phyloP scores from a whole-genome alignment of 2,113 vertebrate species.

The Smithornis capensis region DNA sequence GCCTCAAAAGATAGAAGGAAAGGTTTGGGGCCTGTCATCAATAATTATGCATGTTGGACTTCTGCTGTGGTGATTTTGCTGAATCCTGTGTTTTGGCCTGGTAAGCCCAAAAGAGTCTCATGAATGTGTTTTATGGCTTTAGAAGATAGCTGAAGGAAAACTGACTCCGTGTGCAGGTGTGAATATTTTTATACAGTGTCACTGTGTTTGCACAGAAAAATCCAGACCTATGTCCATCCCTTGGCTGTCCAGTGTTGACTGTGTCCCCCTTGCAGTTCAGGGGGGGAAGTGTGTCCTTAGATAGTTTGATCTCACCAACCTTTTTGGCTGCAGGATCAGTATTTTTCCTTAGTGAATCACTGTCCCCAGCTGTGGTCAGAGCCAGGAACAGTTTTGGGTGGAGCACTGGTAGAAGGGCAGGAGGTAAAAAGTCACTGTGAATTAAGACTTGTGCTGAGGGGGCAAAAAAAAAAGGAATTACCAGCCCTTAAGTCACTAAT shows the following conservation, averaged over 20 bases:
- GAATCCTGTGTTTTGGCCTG: not conserved
- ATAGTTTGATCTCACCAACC: not conserved
- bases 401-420: not conserved
- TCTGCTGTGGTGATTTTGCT: not conserved
- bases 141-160: not conserved
- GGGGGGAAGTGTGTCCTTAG: not conserved
- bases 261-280: rapidly evolving
- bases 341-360: conserved; percentile 32
- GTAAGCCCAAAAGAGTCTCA: not conserved
- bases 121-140: not conserved
- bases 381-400: not conserved
- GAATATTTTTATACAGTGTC: not conserved
- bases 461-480: not conserved
- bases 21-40: not conserved
- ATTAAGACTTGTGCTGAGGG: not conserved
- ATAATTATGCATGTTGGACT: not conserved
- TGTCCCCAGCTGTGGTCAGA: not conserved
- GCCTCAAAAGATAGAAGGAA: not conserved
- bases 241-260: rapidly evolving
- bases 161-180: not conserved
- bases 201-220: not conserved
- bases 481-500: not conserved
- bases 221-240: not conserved
- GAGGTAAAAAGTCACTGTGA: not conserved
- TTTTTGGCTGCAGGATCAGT: not conserved